Conservation (phyloP, 2,797 vertebrate species). For the Neosalanx taihuensis region DNA sequence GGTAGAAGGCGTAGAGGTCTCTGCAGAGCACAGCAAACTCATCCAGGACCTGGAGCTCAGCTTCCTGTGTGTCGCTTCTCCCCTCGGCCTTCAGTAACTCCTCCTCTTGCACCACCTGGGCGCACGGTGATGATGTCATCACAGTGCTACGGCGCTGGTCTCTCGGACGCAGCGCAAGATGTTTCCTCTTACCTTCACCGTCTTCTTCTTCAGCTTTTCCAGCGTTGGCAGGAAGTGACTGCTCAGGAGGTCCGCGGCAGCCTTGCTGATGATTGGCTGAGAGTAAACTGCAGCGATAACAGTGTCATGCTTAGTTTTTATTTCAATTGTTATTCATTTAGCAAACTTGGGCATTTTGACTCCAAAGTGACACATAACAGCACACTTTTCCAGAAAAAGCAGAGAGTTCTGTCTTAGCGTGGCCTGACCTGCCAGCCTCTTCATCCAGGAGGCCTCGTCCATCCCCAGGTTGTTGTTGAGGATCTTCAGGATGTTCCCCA, state of each 20-base stretch:
- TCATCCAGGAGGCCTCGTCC: conserved; percentile 98
- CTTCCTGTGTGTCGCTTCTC: conserved; percentile 91
- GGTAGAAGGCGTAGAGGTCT: conserved; percentile 97
- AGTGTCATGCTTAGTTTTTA: not conserved
- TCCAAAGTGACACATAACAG: too few species aligned
- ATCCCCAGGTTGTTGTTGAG: conserved; percentile 98
- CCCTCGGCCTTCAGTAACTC: conserved; percentile 88
- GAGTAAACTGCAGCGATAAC: conserved; percentile 81
- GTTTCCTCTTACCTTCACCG: conserved; percentile 74
- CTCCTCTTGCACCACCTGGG: conserved; percentile 87
- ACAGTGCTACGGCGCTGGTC: not conserved
- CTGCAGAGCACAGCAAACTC: conserved; percentile 96
- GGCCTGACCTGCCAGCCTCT: conserved; percentile 87
- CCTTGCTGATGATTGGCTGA: conserved; percentile 97
- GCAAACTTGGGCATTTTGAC: too few species aligned
- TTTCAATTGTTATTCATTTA: too few species aligned
- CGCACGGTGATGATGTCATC: not conserved
- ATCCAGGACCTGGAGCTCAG: conserved; percentile 93
- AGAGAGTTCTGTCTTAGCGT: not conserved
- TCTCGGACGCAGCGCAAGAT: not conserved
- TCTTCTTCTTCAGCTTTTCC: conserved; percentile 96
- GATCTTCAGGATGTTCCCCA: conserved; percentile 96
- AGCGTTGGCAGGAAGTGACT: conserved; percentile 93
- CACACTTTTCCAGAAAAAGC: too few species aligned
- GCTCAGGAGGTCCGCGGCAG: conserved; percentile 87